Conservation (phyloP, 2,888 invertebrate species). For the Acanthopleura granulata region DNA sequence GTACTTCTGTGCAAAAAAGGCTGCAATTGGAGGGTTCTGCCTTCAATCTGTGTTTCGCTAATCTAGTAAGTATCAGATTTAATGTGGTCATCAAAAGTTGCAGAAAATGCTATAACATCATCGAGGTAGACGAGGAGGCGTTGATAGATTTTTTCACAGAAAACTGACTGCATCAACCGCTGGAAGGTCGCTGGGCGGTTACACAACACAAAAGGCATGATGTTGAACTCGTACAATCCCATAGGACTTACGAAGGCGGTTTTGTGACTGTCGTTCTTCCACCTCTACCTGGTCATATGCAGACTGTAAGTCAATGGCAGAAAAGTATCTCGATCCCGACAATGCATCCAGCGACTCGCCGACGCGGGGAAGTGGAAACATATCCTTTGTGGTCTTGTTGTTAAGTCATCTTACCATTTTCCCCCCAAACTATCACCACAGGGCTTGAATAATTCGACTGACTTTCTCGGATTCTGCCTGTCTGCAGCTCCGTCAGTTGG, state of each 20-base stretch:
- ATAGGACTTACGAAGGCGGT: slow-evolving; percentile 22
- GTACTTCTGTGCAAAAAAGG: slow-evolving; percentile 15
- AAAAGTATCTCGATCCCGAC: slow-evolving; percentile 18
- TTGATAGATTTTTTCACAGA: slow-evolving; percentile 19
- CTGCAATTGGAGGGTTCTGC: slow-evolving; percentile 2
- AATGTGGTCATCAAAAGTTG: slow-evolving; percentile 14
- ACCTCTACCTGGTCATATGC: slow-evolving; percentile 21
- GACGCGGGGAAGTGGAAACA: slow-evolving; percentile 21
- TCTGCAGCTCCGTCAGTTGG: slow-evolving; percentile 14
- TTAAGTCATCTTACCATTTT: slow-evolving; percentile 17
- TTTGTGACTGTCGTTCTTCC: slow-evolving; percentile 17
- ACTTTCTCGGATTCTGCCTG: not conserved
- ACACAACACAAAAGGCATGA: slow-evolving; percentile 27
- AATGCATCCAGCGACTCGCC: slow-evolving; percentile 21
- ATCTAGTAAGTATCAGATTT: not conserved
- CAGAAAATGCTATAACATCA: slow-evolving; percentile 18
- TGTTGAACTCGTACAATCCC: slow-evolving; percentile 25
- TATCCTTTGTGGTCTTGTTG: slow-evolving; percentile 20
- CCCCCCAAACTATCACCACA: slow-evolving; percentile 16
- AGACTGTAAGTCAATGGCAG: slow-evolving; percentile 19
- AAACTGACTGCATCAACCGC: slow-evolving; percentile 24
- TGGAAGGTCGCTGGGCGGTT: slow-evolving; percentile 28
- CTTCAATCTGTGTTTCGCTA: slow-evolving; percentile 16
- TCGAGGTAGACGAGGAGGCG: slow-evolving; percentile 6
- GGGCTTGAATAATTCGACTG: slow-evolving; percentile 9